Conservation (phyloP, 2,888 invertebrate species). For the Caenorhabditis sp. region DNA sequence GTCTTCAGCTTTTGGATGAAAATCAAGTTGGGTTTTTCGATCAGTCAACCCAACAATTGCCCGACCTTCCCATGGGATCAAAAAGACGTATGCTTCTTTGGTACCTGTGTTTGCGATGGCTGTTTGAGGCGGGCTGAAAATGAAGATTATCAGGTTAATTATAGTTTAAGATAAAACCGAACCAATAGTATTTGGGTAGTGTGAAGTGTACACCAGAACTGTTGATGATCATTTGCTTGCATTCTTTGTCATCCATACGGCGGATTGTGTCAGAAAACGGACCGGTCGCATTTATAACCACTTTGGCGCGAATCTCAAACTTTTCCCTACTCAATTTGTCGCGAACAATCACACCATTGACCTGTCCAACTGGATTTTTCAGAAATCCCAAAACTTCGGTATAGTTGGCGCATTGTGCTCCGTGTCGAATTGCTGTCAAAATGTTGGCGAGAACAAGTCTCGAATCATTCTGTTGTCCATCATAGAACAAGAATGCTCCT, state of each 20-base stretch:
- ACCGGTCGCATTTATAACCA: slow-evolving; percentile 28
- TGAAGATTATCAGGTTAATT: too few relatives aligned
- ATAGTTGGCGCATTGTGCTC: slow-evolving; percentile 26
- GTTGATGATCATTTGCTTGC: slow-evolving; percentile 14
- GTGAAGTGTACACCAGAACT: slow-evolving; percentile 25
- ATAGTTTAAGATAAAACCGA: too few relatives aligned
- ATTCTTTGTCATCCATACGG: slow-evolving; percentile 16
- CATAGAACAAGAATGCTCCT: slow-evolving; percentile 24
- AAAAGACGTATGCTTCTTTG: slow-evolving; percentile 14
- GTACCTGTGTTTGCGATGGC: neutral
- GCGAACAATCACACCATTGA: slow-evolving; percentile 20
- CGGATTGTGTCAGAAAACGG: slow-evolving; percentile 20
- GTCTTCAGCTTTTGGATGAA: neutral
- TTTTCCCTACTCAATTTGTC: slow-evolving; percentile 17
- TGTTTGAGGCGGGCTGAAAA: neutral
- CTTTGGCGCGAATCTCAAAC: slow-evolving; percentile 21
- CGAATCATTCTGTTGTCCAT: slow-evolving; percentile 24
- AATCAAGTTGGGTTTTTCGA: neutral
- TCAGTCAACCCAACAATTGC: slow-evolving; percentile 24
- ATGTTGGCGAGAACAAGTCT: slow-evolving; percentile 15
- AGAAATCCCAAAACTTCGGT: slow-evolving; percentile 21
- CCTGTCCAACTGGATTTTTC: slow-evolving; percentile 17
- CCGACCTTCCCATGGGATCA: slow-evolving; percentile 21
- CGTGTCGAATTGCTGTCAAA: slow-evolving; percentile 22
- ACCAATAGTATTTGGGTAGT: slow-evolving; percentile 21